A percentile compares a stretch with the other conserved stretches of the same genome.
Evolutionary conservation across 2,113 vertebrate species (phyloP).

Genomic region (Crypturellus undulatus): DNA sequence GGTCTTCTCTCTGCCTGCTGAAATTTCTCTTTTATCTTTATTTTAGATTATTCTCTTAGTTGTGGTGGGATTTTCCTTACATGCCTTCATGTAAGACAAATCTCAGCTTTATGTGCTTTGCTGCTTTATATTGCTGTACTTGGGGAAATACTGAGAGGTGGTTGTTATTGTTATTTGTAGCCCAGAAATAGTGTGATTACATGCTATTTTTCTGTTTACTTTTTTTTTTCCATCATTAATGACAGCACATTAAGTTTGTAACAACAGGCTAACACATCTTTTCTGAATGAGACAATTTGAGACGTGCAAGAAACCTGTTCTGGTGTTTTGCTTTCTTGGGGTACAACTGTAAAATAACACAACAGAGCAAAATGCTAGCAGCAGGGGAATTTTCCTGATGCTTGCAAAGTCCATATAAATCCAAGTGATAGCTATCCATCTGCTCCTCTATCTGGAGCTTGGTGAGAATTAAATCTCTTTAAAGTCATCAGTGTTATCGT

Average conservation of each 20-base stretch:
- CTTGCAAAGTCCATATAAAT: background rate
- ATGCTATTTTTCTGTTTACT: background rate
- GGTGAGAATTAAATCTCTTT: background rate
- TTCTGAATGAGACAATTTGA: background rate
- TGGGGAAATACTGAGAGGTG: background rate
- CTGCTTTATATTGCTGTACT: background rate
- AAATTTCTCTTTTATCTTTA: background rate
- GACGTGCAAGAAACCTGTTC: background rate
- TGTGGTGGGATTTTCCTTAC: background rate
- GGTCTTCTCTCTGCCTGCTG: background rate
- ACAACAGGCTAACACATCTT: background rate
- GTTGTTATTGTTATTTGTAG: background rate
- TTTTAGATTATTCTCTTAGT: background rate
- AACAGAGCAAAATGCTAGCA: rapidly evolving
- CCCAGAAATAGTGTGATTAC: background rate
- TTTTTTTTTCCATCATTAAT: background rate
- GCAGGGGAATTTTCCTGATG: rapidly evolving
- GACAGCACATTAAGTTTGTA: background rate
- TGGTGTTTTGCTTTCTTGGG: background rate
- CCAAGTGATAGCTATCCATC: background rate
- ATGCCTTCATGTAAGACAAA: no score
- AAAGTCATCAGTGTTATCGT: background rate
- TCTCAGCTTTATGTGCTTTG: background rate
- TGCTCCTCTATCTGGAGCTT: background rate
- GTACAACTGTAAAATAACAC: background rate